Conservation (phyloP, 2,888 invertebrate species). For the Perithous albicinctus region DNA sequence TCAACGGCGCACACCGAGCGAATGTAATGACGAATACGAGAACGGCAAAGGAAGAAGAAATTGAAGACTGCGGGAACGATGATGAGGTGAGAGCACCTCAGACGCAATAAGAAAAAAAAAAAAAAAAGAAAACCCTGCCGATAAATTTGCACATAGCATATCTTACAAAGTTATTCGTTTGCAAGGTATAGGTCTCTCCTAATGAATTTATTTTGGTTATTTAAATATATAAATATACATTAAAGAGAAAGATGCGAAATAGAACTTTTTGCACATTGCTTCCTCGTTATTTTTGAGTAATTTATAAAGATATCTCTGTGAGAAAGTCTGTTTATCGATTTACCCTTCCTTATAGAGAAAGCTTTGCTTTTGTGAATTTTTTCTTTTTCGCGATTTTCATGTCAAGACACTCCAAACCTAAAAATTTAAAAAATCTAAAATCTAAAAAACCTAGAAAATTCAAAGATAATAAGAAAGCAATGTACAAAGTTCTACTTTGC, state of each 20-base stretch:
- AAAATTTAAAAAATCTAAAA: no score
- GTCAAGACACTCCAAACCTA: no score
- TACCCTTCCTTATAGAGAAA: no score
- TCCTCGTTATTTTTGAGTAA: no score
- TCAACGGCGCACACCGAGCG: slow-evolving; percentile 12
- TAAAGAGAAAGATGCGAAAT: no score
- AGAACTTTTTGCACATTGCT: no score
- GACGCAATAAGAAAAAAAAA: background rate
- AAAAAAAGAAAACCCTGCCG: background rate
- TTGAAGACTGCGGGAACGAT: background rate
- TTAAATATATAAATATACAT: background rate
- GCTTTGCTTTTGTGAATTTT: no score
- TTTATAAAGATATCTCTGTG: no score
- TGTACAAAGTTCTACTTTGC: background rate
- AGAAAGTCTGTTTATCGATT: no score
- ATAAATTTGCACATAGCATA: background rate
- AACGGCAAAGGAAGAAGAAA: background rate
- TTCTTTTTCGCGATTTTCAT: no score
- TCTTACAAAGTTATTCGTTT: background rate
- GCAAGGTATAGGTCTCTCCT: background rate
- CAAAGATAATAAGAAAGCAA: no score
- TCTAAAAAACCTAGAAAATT: no score
- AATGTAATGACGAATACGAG: slow-evolving; percentile 19
- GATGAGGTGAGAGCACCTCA: background rate
- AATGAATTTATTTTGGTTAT: background rate